Conservation (phyloP, 2,113 vertebrate genomes). For the Cranoglanis bouderius region DNA sequence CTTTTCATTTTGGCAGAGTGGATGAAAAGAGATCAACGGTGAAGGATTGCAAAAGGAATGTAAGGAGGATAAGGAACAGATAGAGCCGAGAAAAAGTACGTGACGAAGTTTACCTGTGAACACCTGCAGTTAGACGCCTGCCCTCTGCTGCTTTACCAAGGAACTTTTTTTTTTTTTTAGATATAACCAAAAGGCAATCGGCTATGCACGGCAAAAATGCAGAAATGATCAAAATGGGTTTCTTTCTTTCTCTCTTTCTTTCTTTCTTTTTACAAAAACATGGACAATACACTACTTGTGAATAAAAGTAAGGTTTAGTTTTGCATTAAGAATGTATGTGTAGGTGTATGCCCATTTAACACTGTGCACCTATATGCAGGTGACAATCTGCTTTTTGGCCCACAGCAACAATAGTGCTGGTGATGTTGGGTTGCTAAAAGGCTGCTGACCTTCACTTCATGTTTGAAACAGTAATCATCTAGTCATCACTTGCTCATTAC, state of each 20-base stretch:
- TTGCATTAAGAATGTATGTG: neutral
- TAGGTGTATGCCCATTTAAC: neutral
- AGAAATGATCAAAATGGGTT: neutral
- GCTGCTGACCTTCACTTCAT: constrained; percentile 22
- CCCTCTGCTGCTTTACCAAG: constrained; percentile 23
- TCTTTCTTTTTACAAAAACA: neutral
- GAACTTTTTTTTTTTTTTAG: neutral
- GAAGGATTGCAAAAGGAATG: neutral
- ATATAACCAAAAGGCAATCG: neutral
- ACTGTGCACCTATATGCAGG: neutral
- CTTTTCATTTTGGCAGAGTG: neutral
- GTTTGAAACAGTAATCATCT: constrained; percentile 11
- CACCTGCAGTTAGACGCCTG: constrained; percentile 10
- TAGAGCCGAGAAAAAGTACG: neutral
- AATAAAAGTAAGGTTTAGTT: neutral
- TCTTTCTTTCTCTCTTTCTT: neutral
- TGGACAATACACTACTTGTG: neutral
- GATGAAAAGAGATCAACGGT: constrained; percentile 24
- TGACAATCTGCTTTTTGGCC: neutral
- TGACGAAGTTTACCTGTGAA: constrained; percentile 12
- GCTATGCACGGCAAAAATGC: neutral
- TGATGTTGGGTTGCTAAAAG: neutral
- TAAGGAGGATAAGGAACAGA: neutral
- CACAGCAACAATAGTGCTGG: neutral
- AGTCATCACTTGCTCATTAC: constrained; percentile 51